Percentiles rank a stretch among this genome's conserved stretches.
These are phyloP conservation scores for Notocelia uddmanniana DNA, from an alignment of 2,888 invertebrate species.

Conservation along the genomic window DNA sequence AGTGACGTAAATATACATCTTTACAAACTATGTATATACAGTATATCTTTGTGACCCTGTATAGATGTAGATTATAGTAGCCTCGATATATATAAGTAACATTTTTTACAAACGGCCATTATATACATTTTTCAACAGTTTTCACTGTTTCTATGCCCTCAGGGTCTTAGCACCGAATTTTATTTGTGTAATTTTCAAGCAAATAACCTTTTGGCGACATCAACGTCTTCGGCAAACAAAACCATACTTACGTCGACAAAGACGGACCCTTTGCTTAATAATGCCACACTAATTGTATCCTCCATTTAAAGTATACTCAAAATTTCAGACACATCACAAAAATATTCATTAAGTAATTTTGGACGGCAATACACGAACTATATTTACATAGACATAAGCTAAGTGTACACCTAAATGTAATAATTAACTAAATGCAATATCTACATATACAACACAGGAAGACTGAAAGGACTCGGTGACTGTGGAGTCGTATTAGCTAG, in stretches of 20 bases:
- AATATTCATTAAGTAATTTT: slow-evolving; percentile 58
- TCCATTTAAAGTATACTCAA: slow-evolving; percentile 3
- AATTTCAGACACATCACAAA: slow-evolving; percentile 36
- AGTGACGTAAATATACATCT: slow-evolving; percentile 58
- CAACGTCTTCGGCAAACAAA: too few relatives aligned
- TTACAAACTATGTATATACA: slow-evolving; percentile 64
- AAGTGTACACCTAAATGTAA: slow-evolving; percentile 64
- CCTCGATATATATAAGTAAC: slow-evolving; percentile 70
- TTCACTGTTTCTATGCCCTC: slow-evolving; percentile 57
- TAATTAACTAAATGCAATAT: slow-evolving; percentile 82
- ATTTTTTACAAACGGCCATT: slow-evolving; percentile 68
- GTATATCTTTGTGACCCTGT: slow-evolving; percentile 80
- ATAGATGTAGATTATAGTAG: slow-evolving; percentile 66
- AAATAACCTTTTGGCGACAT: too few relatives aligned
- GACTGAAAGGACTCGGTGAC: slow-evolving; percentile 73
- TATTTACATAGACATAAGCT: slow-evolving; percentile 67
- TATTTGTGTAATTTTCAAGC: slow-evolving; percentile 1
- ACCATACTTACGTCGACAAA: too few relatives aligned
- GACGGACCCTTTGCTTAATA: too few relatives aligned
- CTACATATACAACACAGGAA: slow-evolving; percentile 74
- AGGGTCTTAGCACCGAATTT: slow-evolving; percentile 76
- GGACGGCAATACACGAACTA: slow-evolving; percentile 71
- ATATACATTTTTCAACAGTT: slow-evolving; percentile 66
- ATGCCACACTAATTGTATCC: slow-evolving; percentile 1
- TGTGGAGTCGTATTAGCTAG: slow-evolving; percentile 57